phyloP scores from a whole-genome alignment of 2,888 invertebrate genomes.

The Ectemnius continuus region DNA sequence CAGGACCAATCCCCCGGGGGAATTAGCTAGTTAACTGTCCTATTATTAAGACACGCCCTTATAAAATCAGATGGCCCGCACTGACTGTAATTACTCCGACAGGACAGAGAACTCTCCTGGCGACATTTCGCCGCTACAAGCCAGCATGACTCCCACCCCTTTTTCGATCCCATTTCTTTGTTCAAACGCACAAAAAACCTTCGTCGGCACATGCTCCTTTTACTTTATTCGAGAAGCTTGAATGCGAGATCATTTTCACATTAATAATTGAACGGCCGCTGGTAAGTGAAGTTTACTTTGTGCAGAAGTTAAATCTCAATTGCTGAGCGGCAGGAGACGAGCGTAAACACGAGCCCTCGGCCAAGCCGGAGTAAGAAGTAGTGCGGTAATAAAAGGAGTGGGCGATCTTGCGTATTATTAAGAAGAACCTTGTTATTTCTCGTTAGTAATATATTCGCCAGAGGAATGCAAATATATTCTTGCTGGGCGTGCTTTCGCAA shows the following conservation, averaged over 20 bases:
- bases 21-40: slow-evolving; percentile 47
- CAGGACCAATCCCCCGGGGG: slow-evolving; percentile 22
- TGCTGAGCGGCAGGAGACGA: too few species aligned
- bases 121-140: slow-evolving; percentile 9
- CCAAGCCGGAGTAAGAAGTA: background rate
- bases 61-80: slow-evolving; percentile 22
- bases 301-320: too few species aligned
- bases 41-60: slow-evolving; percentile 48
- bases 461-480: slow-evolving; percentile 14
- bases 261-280: too few species aligned
- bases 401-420: background rate
- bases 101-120: slow-evolving; percentile 28
- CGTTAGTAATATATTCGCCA: slow-evolving; percentile 14
- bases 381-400: background rate
- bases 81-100: slow-evolving; percentile 30
- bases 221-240: too few species aligned
- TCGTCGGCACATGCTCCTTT: too few species aligned
- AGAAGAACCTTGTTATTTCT: slow-evolving; percentile 2
- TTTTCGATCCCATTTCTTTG: too few species aligned
- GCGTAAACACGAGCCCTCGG: too few species aligned
- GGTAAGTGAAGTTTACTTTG: too few species aligned
- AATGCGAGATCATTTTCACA: too few species aligned
- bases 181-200: too few species aligned
- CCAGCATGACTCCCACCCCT: background rate
- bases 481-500: slow-evolving; percentile 24